phyloP scores from a whole-genome alignment of 1,140 invertebrate species.

The Hypsibius dujardini region DNA sequence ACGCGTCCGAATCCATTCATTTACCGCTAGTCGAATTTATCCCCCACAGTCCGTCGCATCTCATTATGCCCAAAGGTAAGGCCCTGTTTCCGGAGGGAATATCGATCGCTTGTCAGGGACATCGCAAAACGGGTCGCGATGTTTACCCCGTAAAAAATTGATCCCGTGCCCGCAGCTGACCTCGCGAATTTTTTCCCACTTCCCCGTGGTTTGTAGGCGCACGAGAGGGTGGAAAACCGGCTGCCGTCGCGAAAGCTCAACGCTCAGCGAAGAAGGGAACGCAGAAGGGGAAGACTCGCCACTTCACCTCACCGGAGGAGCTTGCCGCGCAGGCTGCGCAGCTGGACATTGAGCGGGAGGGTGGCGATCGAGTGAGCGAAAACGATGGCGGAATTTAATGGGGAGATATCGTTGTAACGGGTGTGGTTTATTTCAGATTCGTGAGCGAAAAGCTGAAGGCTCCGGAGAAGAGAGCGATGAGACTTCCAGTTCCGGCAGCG shows the following conservation, averaged over 20 bases:
- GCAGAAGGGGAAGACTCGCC: conserved; percentile 73
- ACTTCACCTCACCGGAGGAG: conserved; percentile 82
- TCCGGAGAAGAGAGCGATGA: conserved; percentile 17
- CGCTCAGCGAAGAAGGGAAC: conserved; percentile 25
- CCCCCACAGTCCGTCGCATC: too few relatives aligned
- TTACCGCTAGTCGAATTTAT: too few relatives aligned
- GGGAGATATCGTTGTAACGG: not conserved
- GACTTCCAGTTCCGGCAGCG: conserved; percentile 17
- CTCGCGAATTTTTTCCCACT: too few relatives aligned
- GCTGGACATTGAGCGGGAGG: conserved; percentile 46
- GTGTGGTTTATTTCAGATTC: conserved; percentile 18
- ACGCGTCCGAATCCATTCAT: too few relatives aligned
- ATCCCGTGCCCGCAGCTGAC: too few relatives aligned
- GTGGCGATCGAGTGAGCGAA: conserved; percentile 43
- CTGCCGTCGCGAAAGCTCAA: not conserved
- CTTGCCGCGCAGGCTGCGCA: conserved; percentile 63
- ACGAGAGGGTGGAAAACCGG: not conserved
- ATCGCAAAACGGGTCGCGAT: too few relatives aligned
- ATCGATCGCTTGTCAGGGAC: too few relatives aligned
- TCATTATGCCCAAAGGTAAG: too few relatives aligned
- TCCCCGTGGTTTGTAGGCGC: conserved; percentile 1
- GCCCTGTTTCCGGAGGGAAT: too few relatives aligned
- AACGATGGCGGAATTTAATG: conserved; percentile 27
- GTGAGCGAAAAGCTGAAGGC: not conserved
- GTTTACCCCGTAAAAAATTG: too few relatives aligned